phyloP scores from a whole-genome alignment of 2,888 invertebrate genomes.

The Cephonodes hylas region DNA sequence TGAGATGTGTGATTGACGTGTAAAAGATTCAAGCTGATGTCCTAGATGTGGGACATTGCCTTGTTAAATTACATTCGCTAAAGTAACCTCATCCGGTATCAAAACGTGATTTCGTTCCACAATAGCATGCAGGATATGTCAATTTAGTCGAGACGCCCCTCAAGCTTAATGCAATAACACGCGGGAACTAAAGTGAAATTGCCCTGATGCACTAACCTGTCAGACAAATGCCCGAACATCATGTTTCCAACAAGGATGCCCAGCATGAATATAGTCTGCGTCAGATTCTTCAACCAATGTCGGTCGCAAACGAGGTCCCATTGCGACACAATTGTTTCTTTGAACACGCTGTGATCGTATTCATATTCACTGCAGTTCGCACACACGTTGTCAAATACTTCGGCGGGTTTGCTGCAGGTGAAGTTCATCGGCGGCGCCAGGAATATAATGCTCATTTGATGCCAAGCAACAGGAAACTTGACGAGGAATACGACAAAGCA shows the following conservation, averaged over 20 bases:
- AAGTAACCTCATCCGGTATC: slow-evolving; percentile 60
- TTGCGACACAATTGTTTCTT: slow-evolving; percentile 87
- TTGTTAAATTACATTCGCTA: slow-evolving; percentile 36
- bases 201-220: slow-evolving; percentile 78
- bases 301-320: slow-evolving; percentile 88
- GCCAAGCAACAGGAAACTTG: slow-evolving; percentile 91
- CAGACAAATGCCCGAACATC: slow-evolving; percentile 87
- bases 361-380: slow-evolving; percentile 78
- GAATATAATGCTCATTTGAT: slow-evolving; percentile 89
- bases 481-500: slow-evolving; percentile 85
- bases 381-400: slow-evolving; percentile 74
- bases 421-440: slow-evolving; percentile 85
- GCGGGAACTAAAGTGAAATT: slow-evolving; percentile 10
- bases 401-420: slow-evolving; percentile 63
- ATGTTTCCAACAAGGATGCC: slow-evolving; percentile 89
- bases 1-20: neutral
- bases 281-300: slow-evolving; percentile 85
- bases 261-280: slow-evolving; percentile 89
- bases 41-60: slow-evolving; percentile 33
- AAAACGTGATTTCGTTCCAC: slow-evolving; percentile 29
- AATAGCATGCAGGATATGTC: slow-evolving; percentile 53
- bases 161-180: slow-evolving; percentile 18
- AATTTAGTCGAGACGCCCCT: slow-evolving; percentile 47
- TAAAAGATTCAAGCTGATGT: slow-evolving; percentile 5
- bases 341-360: slow-evolving; percentile 84